Evolutionary conservation across 2,888 invertebrate genomes (phyloP).

Genomic region (Reticulitermes lucifugus): DNA sequence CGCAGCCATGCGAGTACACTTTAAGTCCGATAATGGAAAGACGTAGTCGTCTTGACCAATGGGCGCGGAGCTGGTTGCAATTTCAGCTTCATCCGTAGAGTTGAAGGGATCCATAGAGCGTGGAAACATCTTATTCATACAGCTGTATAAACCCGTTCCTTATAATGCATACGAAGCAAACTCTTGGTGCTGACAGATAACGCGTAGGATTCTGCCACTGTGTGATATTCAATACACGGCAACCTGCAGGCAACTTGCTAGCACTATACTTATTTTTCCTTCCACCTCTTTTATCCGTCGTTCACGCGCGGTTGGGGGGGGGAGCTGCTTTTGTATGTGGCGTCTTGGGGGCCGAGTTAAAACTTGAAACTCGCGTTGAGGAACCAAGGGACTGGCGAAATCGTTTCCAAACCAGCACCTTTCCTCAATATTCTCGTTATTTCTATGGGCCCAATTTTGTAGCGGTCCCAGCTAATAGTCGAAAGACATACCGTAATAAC

Average conservation of each 20-base stretch:
- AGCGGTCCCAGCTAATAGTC: background rate
- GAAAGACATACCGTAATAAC: too few species aligned
- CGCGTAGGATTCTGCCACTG: background rate
- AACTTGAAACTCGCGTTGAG: constrained; percentile 6
- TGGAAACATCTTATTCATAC: constrained; percentile 11
- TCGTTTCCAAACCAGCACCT: background rate
- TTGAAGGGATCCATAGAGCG: too few species aligned
- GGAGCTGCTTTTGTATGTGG: too few species aligned
- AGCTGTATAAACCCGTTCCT: background rate
- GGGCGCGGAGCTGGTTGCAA: background rate
- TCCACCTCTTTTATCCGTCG: background rate
- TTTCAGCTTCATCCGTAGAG: background rate
- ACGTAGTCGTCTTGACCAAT: background rate
- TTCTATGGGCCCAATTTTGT: background rate
- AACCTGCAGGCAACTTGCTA: background rate
- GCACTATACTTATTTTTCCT: background rate
- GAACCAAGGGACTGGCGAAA: background rate
- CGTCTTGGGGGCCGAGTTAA: background rate
- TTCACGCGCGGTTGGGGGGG: background rate
- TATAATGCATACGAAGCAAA: constrained; percentile 12
- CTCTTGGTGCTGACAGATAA: background rate
- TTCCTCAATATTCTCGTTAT: background rate
- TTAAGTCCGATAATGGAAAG: background rate
- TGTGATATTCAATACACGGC: background rate
- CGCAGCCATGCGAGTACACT: too few species aligned